A percentile compares a stretch with the other conserved stretches of the same genome.
phyloP scores from a whole-genome alignment of 1,140 invertebrate genomes.

The Trichomalopsis sarcophagae region DNA sequence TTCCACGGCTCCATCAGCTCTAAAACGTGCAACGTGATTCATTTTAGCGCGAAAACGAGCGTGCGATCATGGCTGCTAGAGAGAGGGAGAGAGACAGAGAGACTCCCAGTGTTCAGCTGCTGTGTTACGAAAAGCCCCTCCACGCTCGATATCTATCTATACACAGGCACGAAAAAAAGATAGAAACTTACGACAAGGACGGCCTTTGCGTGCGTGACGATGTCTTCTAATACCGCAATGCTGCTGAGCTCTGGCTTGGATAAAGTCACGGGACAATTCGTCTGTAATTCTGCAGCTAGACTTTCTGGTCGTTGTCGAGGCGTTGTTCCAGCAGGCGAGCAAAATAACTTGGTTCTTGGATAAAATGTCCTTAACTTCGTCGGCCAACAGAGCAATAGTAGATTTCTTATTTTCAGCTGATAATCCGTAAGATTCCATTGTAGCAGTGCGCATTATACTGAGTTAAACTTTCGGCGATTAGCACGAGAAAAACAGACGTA shows the following conservation, averaged over 20 bases:
- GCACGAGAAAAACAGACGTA: constrained; percentile 39
- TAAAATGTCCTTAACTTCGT: not conserved
- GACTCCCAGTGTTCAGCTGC: not conserved
- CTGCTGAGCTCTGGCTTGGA: not conserved
- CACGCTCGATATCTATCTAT: not conserved
- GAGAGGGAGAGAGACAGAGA: not conserved
- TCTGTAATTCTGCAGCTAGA: not conserved
- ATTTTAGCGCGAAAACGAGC: constrained; percentile 32
- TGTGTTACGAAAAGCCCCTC: not conserved
- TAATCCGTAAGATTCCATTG: constrained; percentile 60
- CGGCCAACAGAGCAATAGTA: not conserved
- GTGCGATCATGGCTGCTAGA: not conserved
- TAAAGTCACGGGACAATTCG: not conserved
- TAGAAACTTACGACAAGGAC: constrained; percentile 58
- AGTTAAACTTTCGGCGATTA: not conserved
- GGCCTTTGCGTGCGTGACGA: constrained; percentile 58
- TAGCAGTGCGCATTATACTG: constrained; percentile 57
- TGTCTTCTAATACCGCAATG: constrained; percentile 35
- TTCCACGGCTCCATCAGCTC: not conserved
- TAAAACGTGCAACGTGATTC: constrained; percentile 18
- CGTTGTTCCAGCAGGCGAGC: constrained; percentile 16
- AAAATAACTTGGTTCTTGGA: not conserved
- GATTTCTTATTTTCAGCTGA: constrained; percentile 46
- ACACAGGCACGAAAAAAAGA: not conserved
- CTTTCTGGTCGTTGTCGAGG: not conserved